Evolutionary conservation across 2,113 vertebrate genomes (phyloP), one percentile per base, ranked within the genome.

Genomic region (Phrynocephalus versicolor): DNA sequence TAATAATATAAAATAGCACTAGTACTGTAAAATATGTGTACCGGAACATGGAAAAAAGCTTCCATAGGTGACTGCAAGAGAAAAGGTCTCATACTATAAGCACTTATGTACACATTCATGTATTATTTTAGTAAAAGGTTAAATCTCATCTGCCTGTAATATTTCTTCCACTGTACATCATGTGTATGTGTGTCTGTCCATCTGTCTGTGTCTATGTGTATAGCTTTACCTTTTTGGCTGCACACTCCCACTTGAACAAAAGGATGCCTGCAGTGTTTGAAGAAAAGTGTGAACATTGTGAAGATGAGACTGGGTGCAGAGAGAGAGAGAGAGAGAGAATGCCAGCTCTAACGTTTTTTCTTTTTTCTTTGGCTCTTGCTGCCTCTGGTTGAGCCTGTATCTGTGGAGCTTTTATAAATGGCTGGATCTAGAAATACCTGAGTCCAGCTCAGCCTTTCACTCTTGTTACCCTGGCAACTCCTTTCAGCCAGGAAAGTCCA

Each of bases 401-500:
- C n/a, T 30, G 39, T 37, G 7, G 45, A 7, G 74, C 55, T 72
- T 7, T 72, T 35, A 72, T 60, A 33, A 85, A 27, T 35, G 57
- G 18, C 23, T 78, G 25, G 64, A 35, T 65, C 51, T 65, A 74
- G 67, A 64, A 80, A 65, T 25, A 35, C 30, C 74, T 73, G 33
- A 60, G 35, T 30, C 57, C n/a, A 62, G 27, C 58, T 72, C n/a
- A 30, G 9, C n/a, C n/a, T 74, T 65, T 81, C 13, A 65, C 51
- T 71, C 23, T 62, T 45, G 71, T 65, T 83, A 33, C 27, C 71
- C 30, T 75, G 82, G 82, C 84, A 74, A 73, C 39, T 80, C 23
- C 25, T 80, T 15, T 18, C n/a, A 81, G n/a, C 9, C 2, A 37
- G 41, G 6, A 74, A 80, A 78, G 12, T 8, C 74, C 64, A 67